phyloP scores from a whole-genome alignment of 2,888 invertebrate genomes.

The Xanthorhoe designata region DNA sequence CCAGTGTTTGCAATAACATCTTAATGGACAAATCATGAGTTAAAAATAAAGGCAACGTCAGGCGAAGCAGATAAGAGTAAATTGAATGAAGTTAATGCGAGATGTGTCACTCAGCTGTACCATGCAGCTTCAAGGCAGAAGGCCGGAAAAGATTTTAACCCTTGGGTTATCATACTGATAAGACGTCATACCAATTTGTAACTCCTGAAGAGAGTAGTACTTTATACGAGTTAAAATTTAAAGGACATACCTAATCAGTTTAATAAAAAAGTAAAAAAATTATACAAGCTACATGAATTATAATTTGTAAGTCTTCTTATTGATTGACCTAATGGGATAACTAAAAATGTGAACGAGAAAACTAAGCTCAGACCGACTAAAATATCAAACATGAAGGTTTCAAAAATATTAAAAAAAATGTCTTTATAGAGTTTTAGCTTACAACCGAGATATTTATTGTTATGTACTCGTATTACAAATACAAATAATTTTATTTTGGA shows the following conservation, averaged over 20 bases:
- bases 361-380: too few relatives aligned
- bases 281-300: not conserved
- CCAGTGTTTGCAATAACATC: constrained; percentile 8
- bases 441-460: too few relatives aligned
- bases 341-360: too few relatives aligned
- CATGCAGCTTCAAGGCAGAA: constrained; percentile 2
- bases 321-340: too few relatives aligned
- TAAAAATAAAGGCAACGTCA: constrained; percentile 27
- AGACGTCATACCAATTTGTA: not conserved
- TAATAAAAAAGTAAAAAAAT: too few relatives aligned
- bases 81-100: constrained; percentile 9
- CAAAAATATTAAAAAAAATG: too few relatives aligned
- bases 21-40: constrained; percentile 18
- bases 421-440: too few relatives aligned
- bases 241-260: not conserved
- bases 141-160: not conserved
- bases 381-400: too few relatives aligned
- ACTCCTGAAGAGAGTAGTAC: not conserved
- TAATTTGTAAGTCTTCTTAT: too few relatives aligned
- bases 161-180: constrained; percentile 5
- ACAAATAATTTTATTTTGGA: too few relatives aligned
- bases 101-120: constrained; percentile 15
- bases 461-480: too few relatives aligned
- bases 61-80: constrained; percentile 8
- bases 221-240: not conserved